Percentiles rank a stretch among this genome's conserved stretches.
Evolutionary conservation across 1,140 invertebrate genomes (phyloP).

Genomic region (Bombus superbus): DNA sequence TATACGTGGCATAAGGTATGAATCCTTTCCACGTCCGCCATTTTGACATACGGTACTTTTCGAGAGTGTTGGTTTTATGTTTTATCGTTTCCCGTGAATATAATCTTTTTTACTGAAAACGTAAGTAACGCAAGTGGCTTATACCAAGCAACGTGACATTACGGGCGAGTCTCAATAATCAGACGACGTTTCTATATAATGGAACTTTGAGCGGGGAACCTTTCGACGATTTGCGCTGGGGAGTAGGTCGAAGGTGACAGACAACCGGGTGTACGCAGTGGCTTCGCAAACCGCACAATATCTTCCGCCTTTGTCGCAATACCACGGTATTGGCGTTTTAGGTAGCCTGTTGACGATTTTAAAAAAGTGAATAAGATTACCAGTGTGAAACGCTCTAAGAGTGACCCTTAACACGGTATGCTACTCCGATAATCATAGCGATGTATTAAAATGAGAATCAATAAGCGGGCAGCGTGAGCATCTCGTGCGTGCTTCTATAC

Average conservation of each 20-base stretch:
- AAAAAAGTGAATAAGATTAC: conserved; percentile 54
- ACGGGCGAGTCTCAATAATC: conserved; percentile 48
- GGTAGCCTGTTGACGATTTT: conserved; percentile 58
- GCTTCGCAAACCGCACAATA: conserved; percentile 65
- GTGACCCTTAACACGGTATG: conserved; percentile 62
- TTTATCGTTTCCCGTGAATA: conserved; percentile 86
- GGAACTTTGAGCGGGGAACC: conserved; percentile 62
- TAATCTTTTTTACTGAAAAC: conserved; percentile 86
- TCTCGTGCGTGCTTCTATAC: conserved; percentile 62
- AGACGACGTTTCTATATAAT: conserved; percentile 53
- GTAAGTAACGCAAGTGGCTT: conserved; percentile 82
- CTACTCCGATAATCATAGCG: conserved; percentile 64
- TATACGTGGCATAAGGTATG: conserved; percentile 90
- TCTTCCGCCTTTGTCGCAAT: conserved; percentile 58
- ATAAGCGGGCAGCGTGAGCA: conserved; percentile 71
- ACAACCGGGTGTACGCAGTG: conserved; percentile 75
- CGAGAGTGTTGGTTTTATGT: conserved; percentile 87
- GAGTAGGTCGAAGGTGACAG: conserved; percentile 81
- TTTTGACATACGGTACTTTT: conserved; percentile 90
- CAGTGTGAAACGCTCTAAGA: conserved; percentile 50
- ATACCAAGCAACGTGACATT: conserved; percentile 55
- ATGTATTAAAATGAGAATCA: conserved; percentile 73
- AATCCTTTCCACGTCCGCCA: conserved; percentile 89
- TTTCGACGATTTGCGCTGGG: conserved; percentile 66
- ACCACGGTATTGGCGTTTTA: conserved; percentile 59